Percentiles rank a stretch among this genome's conserved stretches.
These are phyloP conservation scores for Papio anubis DNA, from an alignment of 2,113 vertebrate genomes.

Conservation along the genomic window DNA sequence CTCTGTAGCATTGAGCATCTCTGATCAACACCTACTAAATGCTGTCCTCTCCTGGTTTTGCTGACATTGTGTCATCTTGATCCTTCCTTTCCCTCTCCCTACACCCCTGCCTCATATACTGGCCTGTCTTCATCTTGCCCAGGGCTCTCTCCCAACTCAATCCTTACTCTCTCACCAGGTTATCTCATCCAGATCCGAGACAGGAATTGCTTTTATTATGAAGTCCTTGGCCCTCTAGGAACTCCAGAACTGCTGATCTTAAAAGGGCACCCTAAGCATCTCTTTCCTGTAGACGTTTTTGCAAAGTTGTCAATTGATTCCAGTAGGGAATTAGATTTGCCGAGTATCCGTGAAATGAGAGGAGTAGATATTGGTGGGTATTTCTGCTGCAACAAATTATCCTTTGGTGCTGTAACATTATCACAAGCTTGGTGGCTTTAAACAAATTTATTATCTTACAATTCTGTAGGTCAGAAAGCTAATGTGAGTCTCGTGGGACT, in stretches of 20 bases:
- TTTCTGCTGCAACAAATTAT: background rate
- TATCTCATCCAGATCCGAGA: background rate
- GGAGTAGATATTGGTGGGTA: background rate
- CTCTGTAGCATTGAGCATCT: slow-evolving; percentile 49
- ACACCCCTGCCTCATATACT: background rate
- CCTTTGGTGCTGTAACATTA: background rate
- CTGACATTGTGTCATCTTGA: slow-evolving; percentile 35
- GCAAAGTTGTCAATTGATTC: background rate
- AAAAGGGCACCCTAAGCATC: background rate
- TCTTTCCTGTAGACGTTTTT: background rate
- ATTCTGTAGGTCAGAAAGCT: slow-evolving; percentile 13
- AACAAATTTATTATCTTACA: background rate
- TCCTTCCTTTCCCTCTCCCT: background rate
- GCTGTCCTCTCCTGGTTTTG: slow-evolving; percentile 33
- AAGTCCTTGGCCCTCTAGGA: slow-evolving; percentile 1
- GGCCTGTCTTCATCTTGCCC: background rate
- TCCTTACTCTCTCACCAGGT: background rate
- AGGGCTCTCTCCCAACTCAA: background rate
- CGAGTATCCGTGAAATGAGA: background rate
- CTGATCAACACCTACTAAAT: slow-evolving; percentile 63
- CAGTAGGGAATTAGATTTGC: slow-evolving; percentile 12
- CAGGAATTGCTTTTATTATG: slow-evolving; percentile 31
- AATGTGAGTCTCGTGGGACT: background rate
- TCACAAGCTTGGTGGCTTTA: slow-evolving; percentile 10
- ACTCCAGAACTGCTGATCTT: background rate